Evolutionary conservation across 2,888 invertebrate genomes (phyloP), one percentile per base, ranked within the genome.

Genomic region (Tenthredo amoena): DNA sequence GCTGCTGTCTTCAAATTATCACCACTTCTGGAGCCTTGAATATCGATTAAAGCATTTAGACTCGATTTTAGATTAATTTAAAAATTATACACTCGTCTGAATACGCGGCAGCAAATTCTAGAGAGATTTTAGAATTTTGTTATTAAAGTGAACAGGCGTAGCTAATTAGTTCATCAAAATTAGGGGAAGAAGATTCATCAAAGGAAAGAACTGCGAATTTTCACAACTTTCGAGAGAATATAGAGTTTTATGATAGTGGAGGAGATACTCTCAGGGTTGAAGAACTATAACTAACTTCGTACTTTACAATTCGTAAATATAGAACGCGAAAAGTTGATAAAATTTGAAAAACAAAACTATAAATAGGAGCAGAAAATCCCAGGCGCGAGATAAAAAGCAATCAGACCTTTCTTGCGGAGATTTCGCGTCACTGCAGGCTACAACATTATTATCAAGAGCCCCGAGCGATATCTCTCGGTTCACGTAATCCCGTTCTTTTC

Each of bases 361-460:
- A 37, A 26, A 40, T 40, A 7, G 40, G 62, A 58, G 37, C 18
- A 62, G 15, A 26, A 81, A 81, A 81, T 81, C 26, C 81, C 62
- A 40, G 62, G 34, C 81, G 58, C 62, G 81, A 62, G 81, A 81
- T 81, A 26, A 58, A 62, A 81, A 62, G 62, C 58, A 81, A 81
- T 81, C 81, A 62, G 77, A 77, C 26, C 31, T 77, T 40, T 34
- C 15, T 31, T 34, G 31, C 77, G 26, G 55, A 77, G 37, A 81
- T 81, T 62, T 62, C 62, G 40, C 62, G 40, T 58, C 50, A 62
- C 62, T 81, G 15, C 40, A 81, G 81, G 62, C 81, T 62, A 81
- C 58, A 81, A 81, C 62, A 81, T 81, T 62, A 81, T 81, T 81
- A 81, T 58, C 40, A 62, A 40, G n/a, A 81, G 37, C 62, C 40